Percentiles rank a stretch among this genome's conserved stretches.
These are phyloP conservation scores for Esox masquinongy DNA, from an alignment of 2,797 vertebrate species.

Conservation along the genomic window DNA sequence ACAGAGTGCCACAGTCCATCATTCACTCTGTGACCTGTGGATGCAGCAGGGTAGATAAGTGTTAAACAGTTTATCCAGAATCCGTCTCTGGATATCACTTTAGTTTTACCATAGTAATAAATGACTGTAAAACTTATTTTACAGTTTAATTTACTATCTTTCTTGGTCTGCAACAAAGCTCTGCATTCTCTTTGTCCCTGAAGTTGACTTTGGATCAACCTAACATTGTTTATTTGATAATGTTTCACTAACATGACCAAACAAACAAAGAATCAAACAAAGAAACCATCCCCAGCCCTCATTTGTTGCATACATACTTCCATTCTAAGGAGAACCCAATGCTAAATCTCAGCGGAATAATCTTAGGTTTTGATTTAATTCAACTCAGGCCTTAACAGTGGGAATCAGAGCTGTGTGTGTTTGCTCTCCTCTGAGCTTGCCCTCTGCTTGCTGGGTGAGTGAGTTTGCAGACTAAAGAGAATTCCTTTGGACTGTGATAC, in stretches of 20 bases:
- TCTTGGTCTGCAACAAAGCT: not conserved
- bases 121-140: not conserved
- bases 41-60: slow-evolving; percentile 5
- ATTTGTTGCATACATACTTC: slow-evolving; percentile 2
- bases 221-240: not conserved
- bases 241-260: slow-evolving; percentile 11
- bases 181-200: not conserved
- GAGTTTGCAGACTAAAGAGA: not conserved
- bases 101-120: not conserved
- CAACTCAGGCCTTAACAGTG: slow-evolving; percentile 47
- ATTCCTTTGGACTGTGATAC: slow-evolving; percentile 39
- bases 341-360: slow-evolving; percentile 6
- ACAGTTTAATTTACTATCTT: not conserved
- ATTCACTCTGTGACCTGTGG: slow-evolving; percentile 76
- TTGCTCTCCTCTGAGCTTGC: slow-evolving; percentile 52
- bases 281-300: not conserved
- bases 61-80: not conserved
- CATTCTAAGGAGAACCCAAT: slow-evolving; percentile 1
- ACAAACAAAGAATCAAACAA: slow-evolving; percentile 16
- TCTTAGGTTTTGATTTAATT: slow-evolving; percentile 51
- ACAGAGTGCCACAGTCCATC: slow-evolving; percentile 85
- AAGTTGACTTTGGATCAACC: slow-evolving; percentile 1
- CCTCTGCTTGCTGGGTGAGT: slow-evolving; percentile 54
- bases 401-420: slow-evolving; percentile 46
- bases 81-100: not conserved